Evolutionary conservation across 2,888 invertebrate genomes (phyloP).

Genomic region (Drosophila stalkeri): DNA sequence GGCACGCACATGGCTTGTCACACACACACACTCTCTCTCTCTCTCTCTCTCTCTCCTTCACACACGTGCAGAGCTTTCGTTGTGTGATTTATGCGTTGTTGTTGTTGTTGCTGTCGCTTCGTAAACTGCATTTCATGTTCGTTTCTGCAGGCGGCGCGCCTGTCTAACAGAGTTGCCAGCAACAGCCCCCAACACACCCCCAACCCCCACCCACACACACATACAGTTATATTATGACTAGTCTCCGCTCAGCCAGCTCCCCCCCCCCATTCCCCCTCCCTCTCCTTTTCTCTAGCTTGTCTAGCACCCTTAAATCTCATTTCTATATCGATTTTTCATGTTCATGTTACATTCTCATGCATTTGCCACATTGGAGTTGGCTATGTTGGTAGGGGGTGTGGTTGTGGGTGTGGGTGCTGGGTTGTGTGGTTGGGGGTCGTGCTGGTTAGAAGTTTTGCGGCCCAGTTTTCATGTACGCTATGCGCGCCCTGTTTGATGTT

Average conservation of each 20-base stretch:
- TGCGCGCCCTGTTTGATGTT: slow-evolving; percentile 42
- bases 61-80: slow-evolving; percentile 62
- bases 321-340: slow-evolving; percentile 79
- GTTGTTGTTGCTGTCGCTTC: slow-evolving; percentile 39
- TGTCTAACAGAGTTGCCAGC: slow-evolving; percentile 29
- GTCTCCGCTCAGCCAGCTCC: not conserved
- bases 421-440: not conserved
- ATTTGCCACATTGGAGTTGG: slow-evolving; percentile 20
- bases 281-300: slow-evolving; percentile 29
- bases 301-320: slow-evolving; percentile 80
- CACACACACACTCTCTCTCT: slow-evolving; percentile 1
- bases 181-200: not conserved
- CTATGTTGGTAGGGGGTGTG: not conserved
- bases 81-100: slow-evolving; percentile 70
- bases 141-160: slow-evolving; percentile 50
- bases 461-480: slow-evolving; percentile 47
- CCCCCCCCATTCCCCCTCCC: not conserved
- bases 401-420: not conserved
- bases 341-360: slow-evolving; percentile 68
- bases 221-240: slow-evolving; percentile 30
- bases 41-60: slow-evolving; percentile 17
- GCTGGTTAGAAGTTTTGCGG: slow-evolving; percentile 26
- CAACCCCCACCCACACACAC: not conserved
- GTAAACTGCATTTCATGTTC: slow-evolving; percentile 66
- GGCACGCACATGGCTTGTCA: slow-evolving; percentile 18